Percentiles rank a stretch among this genome's conserved stretches.
These are phyloP conservation scores for Choloepus didactylus DNA, from an alignment of 2,797 vertebrate species.

Conservation along the genomic window DNA sequence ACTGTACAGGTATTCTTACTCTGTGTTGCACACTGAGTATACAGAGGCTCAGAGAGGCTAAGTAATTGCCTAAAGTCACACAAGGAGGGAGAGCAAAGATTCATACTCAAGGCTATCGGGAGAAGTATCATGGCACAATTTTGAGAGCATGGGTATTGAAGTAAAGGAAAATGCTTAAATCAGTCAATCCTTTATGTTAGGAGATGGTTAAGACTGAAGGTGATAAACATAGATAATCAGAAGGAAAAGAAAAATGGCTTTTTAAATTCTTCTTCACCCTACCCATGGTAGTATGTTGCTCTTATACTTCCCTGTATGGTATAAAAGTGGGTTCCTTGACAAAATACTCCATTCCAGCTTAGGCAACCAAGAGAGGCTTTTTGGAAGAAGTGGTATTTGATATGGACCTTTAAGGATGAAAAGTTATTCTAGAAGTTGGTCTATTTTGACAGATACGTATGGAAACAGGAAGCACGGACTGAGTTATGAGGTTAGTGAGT, in stretches of 20 bases:
- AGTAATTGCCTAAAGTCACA: neutral
- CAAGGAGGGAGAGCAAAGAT: neutral
- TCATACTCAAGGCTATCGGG: neutral
- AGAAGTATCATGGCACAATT: neutral
- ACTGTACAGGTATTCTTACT: conserved; percentile 1
- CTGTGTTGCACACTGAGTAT: neutral
- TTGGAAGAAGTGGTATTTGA: neutral
- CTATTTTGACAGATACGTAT: neutral
- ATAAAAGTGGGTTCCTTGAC: neutral
- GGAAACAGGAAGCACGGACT: neutral
- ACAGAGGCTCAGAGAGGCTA: neutral
- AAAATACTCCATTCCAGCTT: neutral
- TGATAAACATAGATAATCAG: neutral
- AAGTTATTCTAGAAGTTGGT: neutral
- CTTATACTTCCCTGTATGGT: neutral
- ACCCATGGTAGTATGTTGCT: neutral
- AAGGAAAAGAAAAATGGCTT: neutral
- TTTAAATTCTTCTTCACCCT: neutral
- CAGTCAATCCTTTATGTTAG: neutral
- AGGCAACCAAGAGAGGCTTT: neutral
- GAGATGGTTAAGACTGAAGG: neutral
- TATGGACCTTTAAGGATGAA: neutral
- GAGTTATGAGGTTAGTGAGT: neutral
- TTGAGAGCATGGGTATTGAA: neutral
- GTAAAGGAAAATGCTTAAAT: neutral